Conservation (phyloP, 23 tunicate species). For the Oikopleura dioica region DNA sequence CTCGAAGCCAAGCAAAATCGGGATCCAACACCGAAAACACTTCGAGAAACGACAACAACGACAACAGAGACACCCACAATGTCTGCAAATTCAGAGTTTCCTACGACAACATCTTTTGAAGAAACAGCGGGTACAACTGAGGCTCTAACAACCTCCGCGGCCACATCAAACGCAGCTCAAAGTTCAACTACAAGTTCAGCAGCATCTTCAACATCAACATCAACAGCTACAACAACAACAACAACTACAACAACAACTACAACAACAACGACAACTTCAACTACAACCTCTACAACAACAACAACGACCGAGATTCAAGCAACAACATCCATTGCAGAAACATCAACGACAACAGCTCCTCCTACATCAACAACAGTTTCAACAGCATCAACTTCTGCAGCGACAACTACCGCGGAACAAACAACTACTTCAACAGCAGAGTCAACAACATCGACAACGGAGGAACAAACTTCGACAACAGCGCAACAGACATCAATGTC, state of each 20-base stretch:
- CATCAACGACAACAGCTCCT: background rate
- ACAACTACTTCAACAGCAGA: background rate
- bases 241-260: background rate
- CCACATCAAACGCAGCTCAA: too few species aligned
- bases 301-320: background rate
- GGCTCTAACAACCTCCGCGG: too few species aligned
- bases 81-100: too few species aligned
- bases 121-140: too few species aligned
- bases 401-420: background rate
- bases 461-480: background rate
- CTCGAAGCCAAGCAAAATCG: too few species aligned
- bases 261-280: conserved; percentile 11
- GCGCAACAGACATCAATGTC: background rate
- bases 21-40: too few species aligned
- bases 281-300: background rate
- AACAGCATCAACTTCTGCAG: background rate
- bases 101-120: too few species aligned
- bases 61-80: too few species aligned
- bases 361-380: background rate
- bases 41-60: too few species aligned
- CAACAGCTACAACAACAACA: background rate
- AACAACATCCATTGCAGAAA: background rate
- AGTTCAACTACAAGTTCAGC: background rate
- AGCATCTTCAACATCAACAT: background rate
- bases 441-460: background rate